phyloP scores from a whole-genome alignment of 2,113 vertebrate genomes.

The Epinephelus lanceolatus region DNA sequence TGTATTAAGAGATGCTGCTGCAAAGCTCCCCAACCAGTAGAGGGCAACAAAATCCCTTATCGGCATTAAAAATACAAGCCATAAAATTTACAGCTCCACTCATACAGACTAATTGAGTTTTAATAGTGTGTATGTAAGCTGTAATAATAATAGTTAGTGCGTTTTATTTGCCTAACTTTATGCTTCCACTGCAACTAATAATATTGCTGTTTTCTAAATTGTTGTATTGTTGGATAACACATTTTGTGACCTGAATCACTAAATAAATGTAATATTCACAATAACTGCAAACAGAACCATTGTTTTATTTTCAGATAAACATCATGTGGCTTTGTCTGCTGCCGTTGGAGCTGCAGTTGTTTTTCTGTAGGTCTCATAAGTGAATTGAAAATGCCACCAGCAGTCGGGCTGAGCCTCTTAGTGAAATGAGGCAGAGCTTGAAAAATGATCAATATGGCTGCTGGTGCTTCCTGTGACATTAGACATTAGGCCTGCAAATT shows the following conservation, averaged over 20 bases:
- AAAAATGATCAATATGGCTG: conserved; percentile 54
- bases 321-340: not conserved
- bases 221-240: not conserved
- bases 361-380: not conserved
- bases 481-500: conserved; percentile 38
- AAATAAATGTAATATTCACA: not conserved
- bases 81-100: not conserved
- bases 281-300: not conserved
- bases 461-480: conserved; percentile 37
- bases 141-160: too few relatives aligned
- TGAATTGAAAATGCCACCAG: conserved; percentile 36
- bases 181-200: not conserved
- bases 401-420: conserved; percentile 28
- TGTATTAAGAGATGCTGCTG: not conserved
- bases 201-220: not conserved
- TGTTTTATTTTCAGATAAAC: not conserved
- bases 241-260: conserved; percentile 5
- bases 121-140: not conserved
- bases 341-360: not conserved
- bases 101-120: not conserved
- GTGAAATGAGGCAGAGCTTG: conserved; percentile 52
- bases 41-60: not conserved
- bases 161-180: not conserved
- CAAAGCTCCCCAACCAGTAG: not conserved
- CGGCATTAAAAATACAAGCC: not conserved